Base-by-base conservation (phyloP, 2,888 invertebrate genomes). In the Esperia sulphurella region DNA sequence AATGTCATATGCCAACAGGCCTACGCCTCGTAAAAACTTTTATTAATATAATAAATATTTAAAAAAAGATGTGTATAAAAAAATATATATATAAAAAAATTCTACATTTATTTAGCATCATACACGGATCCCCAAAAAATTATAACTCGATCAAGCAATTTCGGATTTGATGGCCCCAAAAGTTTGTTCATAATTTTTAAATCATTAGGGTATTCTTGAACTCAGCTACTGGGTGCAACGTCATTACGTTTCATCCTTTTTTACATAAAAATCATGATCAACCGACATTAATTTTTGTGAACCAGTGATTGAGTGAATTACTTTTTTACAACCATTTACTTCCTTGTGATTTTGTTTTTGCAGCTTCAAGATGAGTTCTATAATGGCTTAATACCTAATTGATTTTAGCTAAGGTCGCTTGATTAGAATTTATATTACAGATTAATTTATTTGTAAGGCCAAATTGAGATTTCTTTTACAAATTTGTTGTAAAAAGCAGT, bases 121-220 rank as follows among this genome's bases (percentile, higher is more conserved):
- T 12, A n/a, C 10, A 12, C 21, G 13, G 49, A 54, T 48, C 59
- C 59, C 61, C 54, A 65, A 73, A 65, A 69, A 68, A 52, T 63
- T 50, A 60, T 50, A 73, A 71, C 63, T 66, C 68, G 75, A 71
- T 71, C 73, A 61, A 60, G 61, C 72, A 74, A 76, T 75, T 69
- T 65, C 65, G 54, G 47, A 53, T 49, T 51, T 61, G 63, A 62
- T 63, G 65, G 55, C 53, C 51, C 62, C 50, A 51, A 66, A 74
- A 70, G 72, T 52, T 48, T 62, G 69, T 64, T 66, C 59, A 68
- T 77, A 77, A 79, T 78, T 80, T 75, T 61, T 52, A 57, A 45
- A 66, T 73, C 74, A 78, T 81, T 79, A 79, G 60, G 68, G 66
- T 65, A 60, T 65, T 63, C 61, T 52, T 49, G 55, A 54, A 53